Percentiles rank a stretch among this genome's conserved stretches.
Conservation (phyloP, 2,797 vertebrate species). For the Eulemur mongoz region DNA sequence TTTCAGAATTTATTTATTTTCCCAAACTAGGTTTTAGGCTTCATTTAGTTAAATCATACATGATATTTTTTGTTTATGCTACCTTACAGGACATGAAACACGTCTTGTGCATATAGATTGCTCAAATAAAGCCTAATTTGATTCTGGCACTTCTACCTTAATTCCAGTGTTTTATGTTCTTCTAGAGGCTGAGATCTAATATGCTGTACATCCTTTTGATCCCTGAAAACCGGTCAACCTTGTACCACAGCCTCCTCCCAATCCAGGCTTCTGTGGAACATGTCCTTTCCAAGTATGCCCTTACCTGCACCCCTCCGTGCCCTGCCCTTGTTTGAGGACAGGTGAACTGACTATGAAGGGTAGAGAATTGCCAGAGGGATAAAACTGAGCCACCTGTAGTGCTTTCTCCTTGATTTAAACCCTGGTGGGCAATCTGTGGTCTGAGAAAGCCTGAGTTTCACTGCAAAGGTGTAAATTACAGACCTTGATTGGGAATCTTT, state of each 20-base stretch:
- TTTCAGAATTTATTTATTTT: background rate
- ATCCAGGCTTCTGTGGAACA: background rate
- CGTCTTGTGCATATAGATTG: background rate
- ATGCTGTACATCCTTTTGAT: background rate
- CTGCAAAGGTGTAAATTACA: background rate
- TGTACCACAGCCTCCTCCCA: background rate
- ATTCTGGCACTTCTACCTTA: background rate
- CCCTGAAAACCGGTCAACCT: background rate
- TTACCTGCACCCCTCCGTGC: accelerated
- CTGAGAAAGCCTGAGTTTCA: background rate
- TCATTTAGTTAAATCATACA: background rate
- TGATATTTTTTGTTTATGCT: background rate
- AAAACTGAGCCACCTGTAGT: background rate
- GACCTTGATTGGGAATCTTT: background rate
- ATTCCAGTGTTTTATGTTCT: background rate
- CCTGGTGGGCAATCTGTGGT: background rate
- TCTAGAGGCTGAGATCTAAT: background rate
- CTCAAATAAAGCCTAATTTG: background rate
- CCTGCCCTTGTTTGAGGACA: background rate
- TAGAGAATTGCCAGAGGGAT: background rate
- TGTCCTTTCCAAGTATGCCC: background rate
- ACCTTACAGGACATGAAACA: background rate
- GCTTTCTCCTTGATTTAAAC: background rate
- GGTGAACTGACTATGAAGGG: background rate
- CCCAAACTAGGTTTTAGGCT: background rate